phyloP scores from a whole-genome alignment of 2,797 vertebrate species.

The Bovichtus diacanthus region DNA sequence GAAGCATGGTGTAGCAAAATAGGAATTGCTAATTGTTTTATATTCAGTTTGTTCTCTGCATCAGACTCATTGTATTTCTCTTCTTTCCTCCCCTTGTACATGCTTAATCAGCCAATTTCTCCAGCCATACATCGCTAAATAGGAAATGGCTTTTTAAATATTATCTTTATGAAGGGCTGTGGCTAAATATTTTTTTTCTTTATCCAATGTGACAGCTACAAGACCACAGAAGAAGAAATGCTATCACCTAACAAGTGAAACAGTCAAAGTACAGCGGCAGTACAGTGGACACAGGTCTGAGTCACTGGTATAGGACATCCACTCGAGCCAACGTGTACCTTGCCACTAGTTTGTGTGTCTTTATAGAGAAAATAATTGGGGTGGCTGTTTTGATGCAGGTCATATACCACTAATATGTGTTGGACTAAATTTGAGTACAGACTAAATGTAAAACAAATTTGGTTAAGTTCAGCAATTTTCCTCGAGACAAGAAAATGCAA shows the following conservation, averaged over 20 bases:
- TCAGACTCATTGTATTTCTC: not conserved
- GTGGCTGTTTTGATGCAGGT: not conserved
- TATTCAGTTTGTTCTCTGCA: not conserved
- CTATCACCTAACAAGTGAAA: not conserved
- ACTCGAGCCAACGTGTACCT: not conserved
- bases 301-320: not conserved
- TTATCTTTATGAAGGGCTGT: slow-evolving; percentile 1
- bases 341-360: not conserved
- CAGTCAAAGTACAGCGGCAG: not conserved
- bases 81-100: not conserved
- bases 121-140: not conserved
- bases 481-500: not conserved
- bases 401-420: not conserved
- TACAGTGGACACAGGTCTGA: not conserved
- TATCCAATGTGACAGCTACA: slow-evolving; percentile 4
- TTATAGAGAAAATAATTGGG: not conserved
- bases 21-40: not conserved
- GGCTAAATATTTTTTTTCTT: slow-evolving; percentile 5
- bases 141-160: slow-evolving; percentile 15
- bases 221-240: not conserved
- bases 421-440: not conserved
- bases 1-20: not conserved
- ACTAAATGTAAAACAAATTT: not conserved
- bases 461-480: not conserved
- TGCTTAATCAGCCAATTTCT: not conserved